These are phyloP conservation scores for Oncorhynchus kisutch DNA, from an alignment of 2,113 vertebrate species.

Conservation along the genomic window DNA sequence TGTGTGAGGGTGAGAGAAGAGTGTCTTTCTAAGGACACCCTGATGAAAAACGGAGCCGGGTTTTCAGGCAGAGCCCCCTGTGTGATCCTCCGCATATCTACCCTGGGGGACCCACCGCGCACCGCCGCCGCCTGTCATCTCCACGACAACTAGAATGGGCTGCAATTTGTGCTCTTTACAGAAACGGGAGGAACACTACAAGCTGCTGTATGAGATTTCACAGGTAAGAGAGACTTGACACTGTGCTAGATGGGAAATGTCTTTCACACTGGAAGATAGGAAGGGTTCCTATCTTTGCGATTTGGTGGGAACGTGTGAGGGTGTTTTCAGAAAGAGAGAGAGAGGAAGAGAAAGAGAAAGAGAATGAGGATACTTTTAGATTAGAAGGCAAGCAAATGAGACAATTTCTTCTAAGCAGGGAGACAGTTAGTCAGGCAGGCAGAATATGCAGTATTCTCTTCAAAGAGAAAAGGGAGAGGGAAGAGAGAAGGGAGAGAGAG, in stretches of 20 bases:
- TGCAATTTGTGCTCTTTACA: conserved; percentile 98
- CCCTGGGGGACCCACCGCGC: conserved; percentile 72
- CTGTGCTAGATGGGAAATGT: no score
- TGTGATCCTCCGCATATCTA: conserved; percentile 76
- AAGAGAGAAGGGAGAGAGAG: not conserved
- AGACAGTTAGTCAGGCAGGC: no score
- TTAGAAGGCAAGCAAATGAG: no score
- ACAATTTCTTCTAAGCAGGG: no score
- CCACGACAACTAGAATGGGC: conserved; percentile 91
- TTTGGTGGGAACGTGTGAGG: not conserved
- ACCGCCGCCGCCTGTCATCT: conserved; percentile 70
- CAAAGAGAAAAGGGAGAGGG: not conserved
- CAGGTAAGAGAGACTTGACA: conserved; percentile 81
- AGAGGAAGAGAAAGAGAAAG: not conserved
- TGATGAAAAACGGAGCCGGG: conserved; percentile 86
- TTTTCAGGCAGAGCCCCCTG: conserved; percentile 83
- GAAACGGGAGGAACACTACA: conserved; percentile 98
- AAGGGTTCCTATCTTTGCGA: not conserved
- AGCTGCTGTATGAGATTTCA: conserved; percentile 98
- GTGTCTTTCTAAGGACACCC: conserved; percentile 84
- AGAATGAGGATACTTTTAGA: not conserved
- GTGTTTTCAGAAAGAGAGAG: not conserved
- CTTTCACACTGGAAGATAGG: no score
- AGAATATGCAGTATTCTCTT: no score
- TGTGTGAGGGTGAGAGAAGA: conserved; percentile 28